Base-by-base conservation (phyloP, 2,113 vertebrate species). In the Oenanthe oenanthe region DNA sequence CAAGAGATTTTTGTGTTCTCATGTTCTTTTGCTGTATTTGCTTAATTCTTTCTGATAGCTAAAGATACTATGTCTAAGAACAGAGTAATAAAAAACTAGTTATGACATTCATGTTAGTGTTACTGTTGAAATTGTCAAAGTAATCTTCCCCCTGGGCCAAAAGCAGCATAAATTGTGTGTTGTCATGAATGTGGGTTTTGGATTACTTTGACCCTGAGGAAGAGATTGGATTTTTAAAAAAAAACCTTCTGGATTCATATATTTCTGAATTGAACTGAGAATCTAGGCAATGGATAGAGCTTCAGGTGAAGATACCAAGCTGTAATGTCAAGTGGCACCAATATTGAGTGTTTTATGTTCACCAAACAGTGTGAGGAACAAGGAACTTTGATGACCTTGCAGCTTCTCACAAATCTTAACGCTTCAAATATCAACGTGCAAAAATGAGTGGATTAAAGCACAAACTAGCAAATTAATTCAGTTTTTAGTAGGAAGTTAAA, bases 1-100 rank as follows among this genome's bases (percentile, higher is more conserved):
- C 99, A 96, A 88, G 95, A 56, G 68, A 60, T 31, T 62, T 75
- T 60, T 91, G 19, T 56, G 4, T 31, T 85, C 57, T 77, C 40
- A 19, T 4, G 3, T 31, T 80, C 13, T 72, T 96, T 74, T 74
- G 8, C 60, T 95, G 57, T 17, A 40, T 91, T 88, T 60, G 58
- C 24, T 51, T 48, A 67, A 22, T 76, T 79, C 18, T 67, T 82
- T 79, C 21, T 84, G 43, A 56, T 38, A 40, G n/a, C 18, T 65
- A 24, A 85, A 63, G 7, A 53, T 22, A 18, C 0, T 65, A 36
- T 1, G 2, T 88, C 20, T 60, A 54, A 85, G 58, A 82, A 83
- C 18, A 31, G 92, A 78, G 25, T 62, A 71, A 20, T 48, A 45
- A 67, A 79, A 62, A 63, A 5, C 0, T 8, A 68, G 3, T 67